phyloP scores from a whole-genome alignment of 2,888 invertebrate genomes.

The Caenorhabditis wallacei region DNA sequence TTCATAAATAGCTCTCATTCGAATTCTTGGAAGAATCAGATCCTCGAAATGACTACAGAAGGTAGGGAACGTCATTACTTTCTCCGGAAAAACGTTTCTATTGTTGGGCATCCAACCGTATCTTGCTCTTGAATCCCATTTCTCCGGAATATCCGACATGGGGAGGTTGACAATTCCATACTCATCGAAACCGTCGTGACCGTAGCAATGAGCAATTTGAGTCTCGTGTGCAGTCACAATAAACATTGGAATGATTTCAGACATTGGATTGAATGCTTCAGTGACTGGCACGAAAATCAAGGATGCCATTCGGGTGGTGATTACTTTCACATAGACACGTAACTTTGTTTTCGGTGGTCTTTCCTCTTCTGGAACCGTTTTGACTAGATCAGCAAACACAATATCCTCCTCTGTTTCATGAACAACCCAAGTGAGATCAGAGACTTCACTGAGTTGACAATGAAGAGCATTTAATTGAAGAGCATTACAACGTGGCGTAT shows the following conservation, averaged over 20 bases:
- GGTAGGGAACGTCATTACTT: conserved; percentile 19
- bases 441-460: conserved; percentile 42
- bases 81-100: conserved; percentile 44
- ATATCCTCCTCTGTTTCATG: conserved; percentile 30
- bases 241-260: conserved; percentile 47
- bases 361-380: conserved; percentile 13
- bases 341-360: conserved; percentile 1
- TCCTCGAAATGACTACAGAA: conserved; percentile 43
- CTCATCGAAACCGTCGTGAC: conserved; percentile 20
- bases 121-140: conserved; percentile 49
- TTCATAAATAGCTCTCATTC: conserved; percentile 54
- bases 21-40: conserved; percentile 37
- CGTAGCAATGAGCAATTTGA: conserved; percentile 58
- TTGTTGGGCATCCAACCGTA: conserved; percentile 58
- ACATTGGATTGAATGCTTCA: conserved; percentile 16
- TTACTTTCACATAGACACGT: conserved; percentile 45
- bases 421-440: conserved; percentile 50
- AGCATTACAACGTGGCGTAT: conserved; percentile 33
- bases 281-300: conserved; percentile 45
- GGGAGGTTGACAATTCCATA: conserved; percentile 31
- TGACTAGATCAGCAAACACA: conserved; percentile 33
- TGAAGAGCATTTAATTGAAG: conserved; percentile 42
- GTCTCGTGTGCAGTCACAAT: conserved; percentile 46
- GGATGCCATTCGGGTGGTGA: conserved; percentile 29
- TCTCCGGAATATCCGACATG: conserved; percentile 20